Percentiles rank a stretch among this genome's conserved stretches.
These are phyloP conservation scores for Mesopsocus fuscifrons DNA, from an alignment of 2,888 invertebrate species.

Conservation along the genomic window DNA sequence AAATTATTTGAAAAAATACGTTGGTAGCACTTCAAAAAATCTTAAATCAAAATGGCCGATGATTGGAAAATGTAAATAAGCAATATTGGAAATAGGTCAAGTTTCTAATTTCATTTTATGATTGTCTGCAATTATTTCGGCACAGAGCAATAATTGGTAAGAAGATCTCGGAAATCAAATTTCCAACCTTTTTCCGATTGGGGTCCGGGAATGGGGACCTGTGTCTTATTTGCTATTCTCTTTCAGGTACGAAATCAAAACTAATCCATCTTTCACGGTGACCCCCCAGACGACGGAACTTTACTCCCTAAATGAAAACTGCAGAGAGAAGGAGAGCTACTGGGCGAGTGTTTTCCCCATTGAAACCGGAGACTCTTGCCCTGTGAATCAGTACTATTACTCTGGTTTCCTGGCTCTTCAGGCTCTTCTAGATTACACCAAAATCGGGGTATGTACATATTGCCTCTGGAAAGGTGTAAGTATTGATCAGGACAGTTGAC, in stretches of 20 bases:
- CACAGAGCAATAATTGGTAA: too few species aligned
- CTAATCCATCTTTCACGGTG: conserved; percentile 43
- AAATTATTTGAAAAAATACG: too few species aligned
- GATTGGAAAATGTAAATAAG: too few species aligned
- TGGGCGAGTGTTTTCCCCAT: conserved; percentile 43
- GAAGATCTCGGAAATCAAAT: too few species aligned
- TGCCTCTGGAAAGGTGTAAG: background rate
- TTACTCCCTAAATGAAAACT: conserved; percentile 45
- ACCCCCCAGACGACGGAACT: conserved; percentile 45
- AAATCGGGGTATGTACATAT: conserved; percentile 44
- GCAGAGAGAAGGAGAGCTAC: conserved; percentile 38
- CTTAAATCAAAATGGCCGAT: too few species aligned
- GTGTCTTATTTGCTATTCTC: too few species aligned
- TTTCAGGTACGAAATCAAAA: conserved; percentile 48
- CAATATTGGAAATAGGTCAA: too few species aligned
- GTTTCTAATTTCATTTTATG: too few species aligned
- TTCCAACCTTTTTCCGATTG: too few species aligned
- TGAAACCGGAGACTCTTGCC: conserved; percentile 49
- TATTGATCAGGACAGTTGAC: background rate
- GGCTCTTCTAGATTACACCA: conserved; percentile 47
- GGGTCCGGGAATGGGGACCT: too few species aligned
- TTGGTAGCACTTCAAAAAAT: too few species aligned
- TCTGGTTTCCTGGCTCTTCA: conserved; percentile 58
- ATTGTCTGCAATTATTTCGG: too few species aligned
- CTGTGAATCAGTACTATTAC: conserved; percentile 53